Percentiles rank a stretch among this genome's conserved stretches.
phyloP scores from a whole-genome alignment of 2,888 invertebrate species.

The Craniophora ligustri region DNA sequence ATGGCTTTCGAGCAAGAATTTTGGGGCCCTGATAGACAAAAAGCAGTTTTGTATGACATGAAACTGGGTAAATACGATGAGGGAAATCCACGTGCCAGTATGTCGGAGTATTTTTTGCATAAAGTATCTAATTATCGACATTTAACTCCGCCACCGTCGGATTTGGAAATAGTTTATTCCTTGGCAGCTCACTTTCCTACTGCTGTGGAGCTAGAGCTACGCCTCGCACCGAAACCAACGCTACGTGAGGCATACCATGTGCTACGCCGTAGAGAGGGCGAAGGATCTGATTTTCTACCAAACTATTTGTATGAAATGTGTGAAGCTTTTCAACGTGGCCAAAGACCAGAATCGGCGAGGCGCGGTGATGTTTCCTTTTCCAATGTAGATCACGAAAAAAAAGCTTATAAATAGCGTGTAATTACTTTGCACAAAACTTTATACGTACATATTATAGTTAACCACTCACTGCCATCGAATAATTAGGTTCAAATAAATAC shows the following conservation, averaged over 20 bases:
- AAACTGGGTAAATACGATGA: conserved; percentile 84
- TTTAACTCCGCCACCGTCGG: conserved; percentile 81
- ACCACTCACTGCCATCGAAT: conserved; percentile 48
- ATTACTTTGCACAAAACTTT: conserved; percentile 29
- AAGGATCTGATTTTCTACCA: conserved; percentile 79
- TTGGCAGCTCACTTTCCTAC: conserved; percentile 84
- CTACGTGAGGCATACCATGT: conserved; percentile 83
- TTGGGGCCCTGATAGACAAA: conserved; percentile 83
- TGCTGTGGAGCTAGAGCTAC: conserved; percentile 82
- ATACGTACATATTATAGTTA: conserved; percentile 24
- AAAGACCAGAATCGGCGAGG: conserved; percentile 76
- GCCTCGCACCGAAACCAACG: conserved; percentile 82
- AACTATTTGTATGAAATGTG: conserved; percentile 87
- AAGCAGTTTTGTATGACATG: conserved; percentile 82
- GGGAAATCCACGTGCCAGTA: conserved; percentile 71
- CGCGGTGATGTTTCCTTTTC: conserved; percentile 65
- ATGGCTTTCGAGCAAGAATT: conserved; percentile 82
- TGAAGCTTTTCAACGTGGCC: conserved; percentile 82
- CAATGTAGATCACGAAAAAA: conserved; percentile 62
- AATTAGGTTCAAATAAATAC: conserved; percentile 44
- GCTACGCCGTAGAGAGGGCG: conserved; percentile 83
- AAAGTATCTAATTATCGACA: conserved; percentile 84
- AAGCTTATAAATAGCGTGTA: conserved; percentile 57
- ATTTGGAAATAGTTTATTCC: conserved; percentile 84
- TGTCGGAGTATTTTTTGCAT: conserved; percentile 85